Evolutionary conservation across 2,113 vertebrate genomes (phyloP).

Genomic region (Urocolius indicus): DNA sequence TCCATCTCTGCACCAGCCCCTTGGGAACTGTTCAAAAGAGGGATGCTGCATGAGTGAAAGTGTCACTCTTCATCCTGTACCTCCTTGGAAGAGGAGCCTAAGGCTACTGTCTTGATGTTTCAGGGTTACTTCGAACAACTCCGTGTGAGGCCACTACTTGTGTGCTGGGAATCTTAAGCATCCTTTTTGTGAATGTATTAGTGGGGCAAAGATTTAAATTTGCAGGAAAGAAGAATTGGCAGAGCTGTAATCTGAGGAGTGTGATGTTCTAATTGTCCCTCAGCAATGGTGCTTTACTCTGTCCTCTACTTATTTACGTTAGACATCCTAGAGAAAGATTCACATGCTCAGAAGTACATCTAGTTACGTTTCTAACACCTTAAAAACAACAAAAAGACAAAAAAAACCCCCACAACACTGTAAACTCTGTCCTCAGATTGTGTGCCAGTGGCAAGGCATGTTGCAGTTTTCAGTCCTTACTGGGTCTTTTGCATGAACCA

Average conservation of each 20-base stretch:
- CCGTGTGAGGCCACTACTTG: neutral
- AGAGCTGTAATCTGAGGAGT: neutral
- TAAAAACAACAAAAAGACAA: neutral
- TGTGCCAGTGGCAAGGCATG: slow-evolving; percentile 18
- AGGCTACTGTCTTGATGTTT: neutral
- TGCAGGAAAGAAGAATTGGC: neutral
- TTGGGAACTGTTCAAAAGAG: too few species aligned
- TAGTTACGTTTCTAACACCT: neutral
- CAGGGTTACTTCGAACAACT: neutral
- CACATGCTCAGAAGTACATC: neutral
- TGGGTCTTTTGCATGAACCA: slow-evolving; percentile 55
- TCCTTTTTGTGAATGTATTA: neutral
- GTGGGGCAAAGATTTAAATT: neutral
- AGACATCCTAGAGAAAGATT: neutral
- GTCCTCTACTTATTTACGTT: neutral
- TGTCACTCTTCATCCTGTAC: neutral
- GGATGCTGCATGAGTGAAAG: neutral
- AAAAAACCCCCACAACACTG: neutral
- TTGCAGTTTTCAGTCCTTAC: slow-evolving; percentile 37
- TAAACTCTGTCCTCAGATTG: neutral
- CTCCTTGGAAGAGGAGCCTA: neutral
- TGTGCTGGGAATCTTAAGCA: neutral
- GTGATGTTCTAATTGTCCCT: neutral
- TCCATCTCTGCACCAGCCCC: neutral
- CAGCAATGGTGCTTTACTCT: slow-evolving; percentile 39